Percentiles rank a stretch among this genome's conserved stretches.
phyloP scores from a whole-genome alignment of 2,797 vertebrate genomes.

The Eulemur mongoz region DNA sequence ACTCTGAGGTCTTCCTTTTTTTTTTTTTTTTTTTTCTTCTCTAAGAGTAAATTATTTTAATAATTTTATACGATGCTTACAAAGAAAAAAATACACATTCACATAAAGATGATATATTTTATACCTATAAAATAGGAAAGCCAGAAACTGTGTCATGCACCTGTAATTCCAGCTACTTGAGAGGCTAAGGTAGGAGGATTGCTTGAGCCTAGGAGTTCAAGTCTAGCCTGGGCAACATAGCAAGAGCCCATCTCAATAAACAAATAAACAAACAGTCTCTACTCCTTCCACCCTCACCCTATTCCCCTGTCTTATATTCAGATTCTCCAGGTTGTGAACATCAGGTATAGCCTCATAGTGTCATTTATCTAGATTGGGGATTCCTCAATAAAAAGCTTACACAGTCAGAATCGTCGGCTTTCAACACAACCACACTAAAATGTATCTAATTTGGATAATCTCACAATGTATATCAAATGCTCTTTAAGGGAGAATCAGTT shows the following conservation, averaged over 20 bases:
- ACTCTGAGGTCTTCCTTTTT: not conserved
- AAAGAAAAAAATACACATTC: not conserved
- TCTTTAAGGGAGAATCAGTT: not conserved
- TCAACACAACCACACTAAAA: not conserved
- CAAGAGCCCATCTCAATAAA: no score
- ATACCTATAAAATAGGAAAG: not conserved
- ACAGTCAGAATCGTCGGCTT: not conserved
- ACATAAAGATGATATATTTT: not conserved
- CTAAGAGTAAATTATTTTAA: not conserved
- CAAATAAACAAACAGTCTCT: not conserved
- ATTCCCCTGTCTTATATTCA: not conserved
- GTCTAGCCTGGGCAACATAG: not conserved
- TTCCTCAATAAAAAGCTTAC: not conserved
- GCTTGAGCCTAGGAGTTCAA: not conserved
- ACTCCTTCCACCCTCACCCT: not conserved
- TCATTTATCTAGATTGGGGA: not conserved
- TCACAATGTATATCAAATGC: not conserved
- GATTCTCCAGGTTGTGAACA: not conserved
- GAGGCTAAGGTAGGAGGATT: no score
- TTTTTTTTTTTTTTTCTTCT: not conserved
- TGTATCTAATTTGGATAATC: not conserved
- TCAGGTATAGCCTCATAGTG: not conserved
- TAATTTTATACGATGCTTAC: not conserved
- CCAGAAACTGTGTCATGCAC: no score
- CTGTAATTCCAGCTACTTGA: no score